phyloP scores from a whole-genome alignment of 2,113 vertebrate species.

The Mesitornis unicolor region DNA sequence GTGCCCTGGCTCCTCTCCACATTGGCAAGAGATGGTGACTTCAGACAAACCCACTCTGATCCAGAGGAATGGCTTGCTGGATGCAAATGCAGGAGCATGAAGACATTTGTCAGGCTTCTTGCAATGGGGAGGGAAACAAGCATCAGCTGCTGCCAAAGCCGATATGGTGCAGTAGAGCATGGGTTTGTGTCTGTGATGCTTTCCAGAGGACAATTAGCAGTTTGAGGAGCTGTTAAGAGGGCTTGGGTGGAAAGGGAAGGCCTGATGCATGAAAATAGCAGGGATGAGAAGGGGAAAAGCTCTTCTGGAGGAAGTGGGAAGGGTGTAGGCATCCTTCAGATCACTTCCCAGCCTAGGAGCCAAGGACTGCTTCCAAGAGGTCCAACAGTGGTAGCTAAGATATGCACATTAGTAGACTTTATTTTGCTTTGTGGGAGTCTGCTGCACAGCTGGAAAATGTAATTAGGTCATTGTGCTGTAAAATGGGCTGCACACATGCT shows the following conservation, averaged over 20 bases:
- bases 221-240: background rate
- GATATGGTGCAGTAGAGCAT: background rate
- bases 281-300: background rate
- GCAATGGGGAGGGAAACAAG: accelerated
- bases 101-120: background rate
- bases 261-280: background rate
- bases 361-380: constrained; percentile 8
- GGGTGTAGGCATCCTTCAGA: background rate
- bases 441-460: constrained; percentile 47
- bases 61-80: background rate
- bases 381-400: constrained; percentile 23
- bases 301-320: background rate
- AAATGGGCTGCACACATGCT: constrained; percentile 5
- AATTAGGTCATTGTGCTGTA: constrained; percentile 47
- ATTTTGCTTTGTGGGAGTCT: constrained; percentile 13
- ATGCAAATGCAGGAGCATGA: background rate
- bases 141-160: background rate
- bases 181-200: background rate
- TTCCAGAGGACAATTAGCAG: background rate
- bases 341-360: background rate
- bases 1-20: background rate
- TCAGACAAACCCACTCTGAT: background rate
- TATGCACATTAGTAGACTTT: background rate
- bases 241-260: background rate
- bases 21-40: background rate